phyloP scores from a whole-genome alignment of 2,888 invertebrate genomes.

The Noctua janthina region DNA sequence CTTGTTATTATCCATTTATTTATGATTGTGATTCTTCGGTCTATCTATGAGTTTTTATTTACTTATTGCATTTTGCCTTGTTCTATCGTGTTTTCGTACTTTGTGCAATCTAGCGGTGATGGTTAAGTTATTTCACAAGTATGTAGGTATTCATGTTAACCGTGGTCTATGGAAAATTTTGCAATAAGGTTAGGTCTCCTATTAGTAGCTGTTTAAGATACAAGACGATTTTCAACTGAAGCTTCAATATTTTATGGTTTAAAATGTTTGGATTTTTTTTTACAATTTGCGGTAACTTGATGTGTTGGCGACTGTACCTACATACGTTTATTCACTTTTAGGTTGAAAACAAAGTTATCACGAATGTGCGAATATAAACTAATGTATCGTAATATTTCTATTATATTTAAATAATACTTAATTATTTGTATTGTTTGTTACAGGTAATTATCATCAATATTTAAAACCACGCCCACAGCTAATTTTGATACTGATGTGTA shows the following conservation, averaged over 20 bases:
- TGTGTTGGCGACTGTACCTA: no score
- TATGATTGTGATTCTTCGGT: background rate
- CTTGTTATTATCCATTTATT: conserved; percentile 26
- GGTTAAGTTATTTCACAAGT: conserved; percentile 13
- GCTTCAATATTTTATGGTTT: no score
- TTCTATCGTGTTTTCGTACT: background rate
- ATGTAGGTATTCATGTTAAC: background rate
- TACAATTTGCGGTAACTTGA: no score
- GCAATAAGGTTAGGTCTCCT: background rate
- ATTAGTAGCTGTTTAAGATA: background rate
- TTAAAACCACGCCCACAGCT: background rate
- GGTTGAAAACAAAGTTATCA: background rate
- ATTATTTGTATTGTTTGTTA: conserved; percentile 24
- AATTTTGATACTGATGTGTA: conserved; percentile 7
- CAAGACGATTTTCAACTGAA: no score
- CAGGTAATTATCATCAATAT: conserved; percentile 44
- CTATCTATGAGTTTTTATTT: background rate
- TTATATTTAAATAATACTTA: background rate
- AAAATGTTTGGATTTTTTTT: no score
- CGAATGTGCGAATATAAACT: background rate
- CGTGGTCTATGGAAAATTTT: background rate
- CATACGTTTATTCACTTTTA: no score
- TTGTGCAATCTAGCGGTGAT: conserved; percentile 11
- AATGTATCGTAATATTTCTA: background rate
- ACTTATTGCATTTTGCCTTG: background rate